These are phyloP conservation scores for Marmota flaviventris DNA, from an alignment of 2,113 vertebrate genomes.

Conservation along the genomic window DNA sequence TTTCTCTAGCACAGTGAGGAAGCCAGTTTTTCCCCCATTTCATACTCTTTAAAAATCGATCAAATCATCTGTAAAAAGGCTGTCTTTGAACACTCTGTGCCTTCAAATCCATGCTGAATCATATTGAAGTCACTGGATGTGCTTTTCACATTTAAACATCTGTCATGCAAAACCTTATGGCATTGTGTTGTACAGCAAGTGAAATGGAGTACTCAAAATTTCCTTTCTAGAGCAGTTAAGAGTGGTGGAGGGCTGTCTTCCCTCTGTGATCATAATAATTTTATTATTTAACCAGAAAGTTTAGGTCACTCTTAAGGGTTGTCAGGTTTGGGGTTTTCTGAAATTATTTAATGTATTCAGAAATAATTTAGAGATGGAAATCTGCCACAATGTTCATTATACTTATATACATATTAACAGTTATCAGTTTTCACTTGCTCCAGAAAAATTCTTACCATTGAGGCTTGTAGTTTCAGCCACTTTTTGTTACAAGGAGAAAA, in stretches of 20 bases:
- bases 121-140: slow-evolving; percentile 63
- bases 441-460: slow-evolving; percentile 84
- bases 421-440: slow-evolving; percentile 65
- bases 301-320: not conserved
- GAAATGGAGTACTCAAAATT: slow-evolving; percentile 22
- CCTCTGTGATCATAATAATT: not conserved
- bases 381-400: slow-evolving; percentile 11
- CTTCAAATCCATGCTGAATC: slow-evolving; percentile 55
- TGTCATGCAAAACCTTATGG: slow-evolving; percentile 46
- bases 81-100: slow-evolving; percentile 55
- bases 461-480: slow-evolving; percentile 82
- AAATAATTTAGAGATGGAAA: slow-evolving; percentile 48
- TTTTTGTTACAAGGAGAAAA: slow-evolving; percentile 76
- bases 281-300: slow-evolving; percentile 28
- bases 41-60: slow-evolving; percentile 61
- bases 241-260: not conserved
- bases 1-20: slow-evolving; percentile 37
- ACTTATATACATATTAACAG: slow-evolving; percentile 38
- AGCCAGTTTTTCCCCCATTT: slow-evolving; percentile 32
- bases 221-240: not conserved
- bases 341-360: not conserved
- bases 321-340: not conserved
- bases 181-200: slow-evolving; percentile 22
- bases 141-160: slow-evolving; percentile 74
- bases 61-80: slow-evolving; percentile 51